Percentiles rank a stretch among this genome's conserved stretches.
Conservation (phyloP, 2,113 vertebrate genomes). For the Copsychus sechellarum region DNA sequence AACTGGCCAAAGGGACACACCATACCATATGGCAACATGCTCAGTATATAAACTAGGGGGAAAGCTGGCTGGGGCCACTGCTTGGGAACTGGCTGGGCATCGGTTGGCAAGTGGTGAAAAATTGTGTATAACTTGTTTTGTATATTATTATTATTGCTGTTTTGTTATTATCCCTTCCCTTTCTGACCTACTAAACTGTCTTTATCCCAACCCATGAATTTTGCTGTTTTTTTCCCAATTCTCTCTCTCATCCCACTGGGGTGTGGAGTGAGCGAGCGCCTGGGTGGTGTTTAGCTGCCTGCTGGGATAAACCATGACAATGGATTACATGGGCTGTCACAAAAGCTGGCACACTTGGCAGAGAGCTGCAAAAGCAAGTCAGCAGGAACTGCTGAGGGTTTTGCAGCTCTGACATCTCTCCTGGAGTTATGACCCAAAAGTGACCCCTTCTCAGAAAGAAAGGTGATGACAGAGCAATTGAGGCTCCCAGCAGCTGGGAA, state of each 20-base stretch:
- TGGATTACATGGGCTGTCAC: background rate
- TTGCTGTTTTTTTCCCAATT: background rate
- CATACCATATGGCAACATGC: background rate
- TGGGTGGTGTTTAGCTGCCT: background rate
- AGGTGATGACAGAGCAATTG: background rate
- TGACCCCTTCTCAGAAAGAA: background rate
- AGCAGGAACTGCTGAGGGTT: background rate
- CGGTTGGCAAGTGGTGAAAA: fast-evolving
- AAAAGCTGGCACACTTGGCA: background rate
- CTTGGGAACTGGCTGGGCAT: background rate
- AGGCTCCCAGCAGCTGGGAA: background rate
- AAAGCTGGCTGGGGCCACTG: background rate
- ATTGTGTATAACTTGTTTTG: background rate
- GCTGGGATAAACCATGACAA: background rate
- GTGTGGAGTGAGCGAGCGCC: background rate
- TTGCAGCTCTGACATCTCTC: background rate
- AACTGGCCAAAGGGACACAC: background rate
- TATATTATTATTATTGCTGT: background rate
- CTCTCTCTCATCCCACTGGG: background rate
- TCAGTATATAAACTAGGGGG: background rate
- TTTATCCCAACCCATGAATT: background rate
- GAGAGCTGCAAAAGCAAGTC: background rate
- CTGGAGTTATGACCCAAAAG: background rate
- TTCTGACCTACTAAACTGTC: background rate
- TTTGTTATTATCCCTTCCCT: background rate